A percentile compares a stretch with the other conserved stretches of the same genome.
Conservation (phyloP, 2,888 invertebrate genomes). For the Heliconius cydno region DNA sequence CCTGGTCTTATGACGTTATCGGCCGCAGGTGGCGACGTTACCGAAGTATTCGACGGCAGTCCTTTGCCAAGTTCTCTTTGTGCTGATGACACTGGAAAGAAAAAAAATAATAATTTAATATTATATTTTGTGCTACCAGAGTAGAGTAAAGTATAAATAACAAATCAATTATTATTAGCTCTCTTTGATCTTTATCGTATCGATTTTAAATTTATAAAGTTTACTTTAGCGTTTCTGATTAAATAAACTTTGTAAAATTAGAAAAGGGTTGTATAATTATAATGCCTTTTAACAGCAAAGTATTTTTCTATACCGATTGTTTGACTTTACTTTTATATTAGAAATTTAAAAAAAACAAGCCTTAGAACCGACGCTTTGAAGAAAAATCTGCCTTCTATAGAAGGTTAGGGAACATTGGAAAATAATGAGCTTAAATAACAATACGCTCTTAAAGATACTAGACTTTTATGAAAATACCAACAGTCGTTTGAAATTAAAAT, state of each 20-base stretch:
- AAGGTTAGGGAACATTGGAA: constrained; percentile 20
- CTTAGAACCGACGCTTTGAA: constrained; percentile 14
- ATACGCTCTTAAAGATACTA: constrained; percentile 30
- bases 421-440: constrained; percentile 37
- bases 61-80: constrained; percentile 77
- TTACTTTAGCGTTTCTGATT: background rate
- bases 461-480: constrained; percentile 26
- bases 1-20: constrained; percentile 76
- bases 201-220: background rate
- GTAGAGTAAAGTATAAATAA: background rate
- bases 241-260: background rate
- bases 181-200: background rate
- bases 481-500: constrained; percentile 25
- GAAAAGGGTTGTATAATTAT: background rate
- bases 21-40: constrained; percentile 79
- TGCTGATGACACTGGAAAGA: constrained; percentile 73
- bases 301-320: background rate
- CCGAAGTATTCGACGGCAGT: constrained; percentile 67
- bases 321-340: background rate
- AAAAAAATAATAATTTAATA: background rate
- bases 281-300: background rate
- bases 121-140: too few relatives aligned
- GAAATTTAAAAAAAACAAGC: constrained; percentile 8
- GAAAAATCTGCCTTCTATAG: constrained; percentile 23
- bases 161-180: background rate